These are phyloP conservation scores for Poeciliopsis turrubarensis DNA, from an alignment of 2,113 vertebrate genomes.

Conservation along the genomic window DNA sequence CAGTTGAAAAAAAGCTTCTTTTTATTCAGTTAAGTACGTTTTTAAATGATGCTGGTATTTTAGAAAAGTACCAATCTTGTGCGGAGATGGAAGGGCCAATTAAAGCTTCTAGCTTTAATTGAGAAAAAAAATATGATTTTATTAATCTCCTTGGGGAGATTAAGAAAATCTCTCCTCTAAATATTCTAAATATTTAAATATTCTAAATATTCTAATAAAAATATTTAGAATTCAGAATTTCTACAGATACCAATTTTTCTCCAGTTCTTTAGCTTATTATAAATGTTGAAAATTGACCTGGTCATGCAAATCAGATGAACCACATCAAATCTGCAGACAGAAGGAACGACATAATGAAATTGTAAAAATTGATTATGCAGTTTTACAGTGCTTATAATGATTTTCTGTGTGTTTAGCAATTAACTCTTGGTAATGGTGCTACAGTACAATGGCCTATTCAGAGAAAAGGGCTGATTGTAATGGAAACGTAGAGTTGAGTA, in stretches of 20 bases:
- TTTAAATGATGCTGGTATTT: too few relatives aligned
- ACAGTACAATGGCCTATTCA: constrained; percentile 16
- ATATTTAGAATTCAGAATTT: too few relatives aligned
- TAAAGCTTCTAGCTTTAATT: too few relatives aligned
- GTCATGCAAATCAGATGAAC: constrained; percentile 12
- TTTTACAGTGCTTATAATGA: not conserved
- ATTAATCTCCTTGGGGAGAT: not conserved
- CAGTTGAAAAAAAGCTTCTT: too few relatives aligned
- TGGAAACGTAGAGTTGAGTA: constrained; percentile 26
- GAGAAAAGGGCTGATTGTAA: constrained; percentile 13
- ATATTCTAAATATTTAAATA: too few relatives aligned
- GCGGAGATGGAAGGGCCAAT: too few relatives aligned
- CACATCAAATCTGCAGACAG: not conserved
- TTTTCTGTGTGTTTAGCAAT: not conserved
- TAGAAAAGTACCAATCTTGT: too few relatives aligned
- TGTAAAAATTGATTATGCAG: not conserved
- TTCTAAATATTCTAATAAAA: too few relatives aligned
- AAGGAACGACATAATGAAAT: not conserved
- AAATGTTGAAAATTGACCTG: not conserved
- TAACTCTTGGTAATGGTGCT: constrained; percentile 10
- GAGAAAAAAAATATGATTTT: too few relatives aligned
- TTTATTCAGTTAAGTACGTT: too few relatives aligned
- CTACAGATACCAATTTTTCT: not conserved
- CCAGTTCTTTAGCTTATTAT: not conserved
- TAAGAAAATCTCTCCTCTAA: too few relatives aligned